Conservation (phyloP, 2,797 vertebrate species). For the Botia kubotai region DNA sequence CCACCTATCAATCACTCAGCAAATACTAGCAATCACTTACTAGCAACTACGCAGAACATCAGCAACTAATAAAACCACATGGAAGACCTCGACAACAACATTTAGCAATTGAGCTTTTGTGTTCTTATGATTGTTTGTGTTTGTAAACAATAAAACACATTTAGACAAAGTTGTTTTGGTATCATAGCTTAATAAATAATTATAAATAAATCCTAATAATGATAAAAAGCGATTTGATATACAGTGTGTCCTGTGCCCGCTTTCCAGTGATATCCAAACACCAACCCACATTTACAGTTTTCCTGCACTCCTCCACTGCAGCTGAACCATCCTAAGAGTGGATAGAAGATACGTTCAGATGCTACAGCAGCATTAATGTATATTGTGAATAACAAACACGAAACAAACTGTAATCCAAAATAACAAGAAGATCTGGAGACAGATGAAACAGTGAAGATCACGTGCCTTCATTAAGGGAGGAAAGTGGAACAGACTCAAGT, state of each 20-base stretch:
- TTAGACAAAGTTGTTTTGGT: background rate
- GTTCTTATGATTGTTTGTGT: too few species aligned
- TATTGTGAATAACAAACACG: background rate
- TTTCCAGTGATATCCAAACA: slow-evolving; percentile 97
- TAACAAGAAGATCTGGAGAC: background rate
- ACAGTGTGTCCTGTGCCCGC: slow-evolving; percentile 87
- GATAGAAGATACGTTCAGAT: slow-evolving; percentile 11
- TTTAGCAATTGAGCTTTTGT: too few species aligned
- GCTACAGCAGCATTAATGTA: background rate
- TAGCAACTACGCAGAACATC: too few species aligned
- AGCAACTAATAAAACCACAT: too few species aligned
- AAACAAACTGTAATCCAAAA: background rate
- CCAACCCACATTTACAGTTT: slow-evolving; percentile 80
- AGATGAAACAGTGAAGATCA: background rate
- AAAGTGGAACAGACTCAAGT: slow-evolving; percentile 93
- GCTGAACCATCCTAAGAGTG: slow-evolving; percentile 71
- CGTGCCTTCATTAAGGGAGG: slow-evolving; percentile 93
- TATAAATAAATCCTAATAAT: background rate
- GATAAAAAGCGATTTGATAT: background rate
- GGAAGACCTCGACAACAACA: too few species aligned
- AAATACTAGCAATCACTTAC: too few species aligned
- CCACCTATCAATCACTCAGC: too few species aligned
- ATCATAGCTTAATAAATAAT: background rate
- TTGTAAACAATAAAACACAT: too few species aligned
- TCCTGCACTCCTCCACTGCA: slow-evolving; percentile 65